Percentiles rank a stretch among this genome's conserved stretches.
These are phyloP conservation scores for Lacerta agilis DNA, from an alignment of 2,797 vertebrate genomes.

Conservation along the genomic window DNA sequence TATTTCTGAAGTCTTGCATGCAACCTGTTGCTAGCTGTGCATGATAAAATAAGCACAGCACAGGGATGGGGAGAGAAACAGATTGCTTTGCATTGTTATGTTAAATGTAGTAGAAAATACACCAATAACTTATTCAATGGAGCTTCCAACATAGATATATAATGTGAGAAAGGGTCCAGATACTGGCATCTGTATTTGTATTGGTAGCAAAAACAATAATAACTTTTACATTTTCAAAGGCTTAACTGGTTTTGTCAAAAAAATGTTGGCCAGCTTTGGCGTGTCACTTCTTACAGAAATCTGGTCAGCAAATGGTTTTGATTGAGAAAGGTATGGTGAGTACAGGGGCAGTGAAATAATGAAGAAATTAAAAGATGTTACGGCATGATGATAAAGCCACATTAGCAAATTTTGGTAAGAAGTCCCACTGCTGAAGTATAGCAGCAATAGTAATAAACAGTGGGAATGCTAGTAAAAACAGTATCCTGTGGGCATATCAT, in stretches of 20 bases:
- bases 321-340: not conserved
- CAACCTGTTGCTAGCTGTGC: not conserved
- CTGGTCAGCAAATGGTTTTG: not conserved
- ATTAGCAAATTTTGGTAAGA: not conserved
- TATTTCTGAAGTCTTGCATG: not conserved
- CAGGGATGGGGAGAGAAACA: fast-evolving
- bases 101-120: fast-evolving
- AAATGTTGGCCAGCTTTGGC: not conserved
- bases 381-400: not conserved
- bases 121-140: fast-evolving
- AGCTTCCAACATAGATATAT: not conserved
- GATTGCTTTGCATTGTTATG: not conserved
- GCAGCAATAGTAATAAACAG: not conserved
- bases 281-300: not conserved
- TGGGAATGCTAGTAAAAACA: not conserved
- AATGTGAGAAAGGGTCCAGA: not conserved
- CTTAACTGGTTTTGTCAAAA: too few species aligned
- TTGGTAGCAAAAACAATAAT: not conserved
- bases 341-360: not conserved
- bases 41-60: not conserved
- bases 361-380: not conserved
- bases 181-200: not conserved
- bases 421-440: not conserved
- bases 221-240: not conserved
- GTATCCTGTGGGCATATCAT: not conserved